Evolutionary conservation across 2,113 vertebrate species (phyloP).

Genomic region (Dolichallabes microphthalmus): DNA sequence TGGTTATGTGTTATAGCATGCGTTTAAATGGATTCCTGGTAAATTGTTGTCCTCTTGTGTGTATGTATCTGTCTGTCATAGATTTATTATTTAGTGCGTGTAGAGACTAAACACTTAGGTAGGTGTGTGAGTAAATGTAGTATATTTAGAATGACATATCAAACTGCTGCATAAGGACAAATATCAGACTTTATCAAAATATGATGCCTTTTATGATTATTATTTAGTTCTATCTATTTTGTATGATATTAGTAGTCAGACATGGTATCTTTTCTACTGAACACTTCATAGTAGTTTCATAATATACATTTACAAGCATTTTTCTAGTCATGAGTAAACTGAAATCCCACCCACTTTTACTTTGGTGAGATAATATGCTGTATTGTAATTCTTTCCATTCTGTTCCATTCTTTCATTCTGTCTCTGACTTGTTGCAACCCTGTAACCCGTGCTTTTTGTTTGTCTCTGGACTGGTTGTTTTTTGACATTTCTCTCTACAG

Average conservation of each 20-base stretch:
- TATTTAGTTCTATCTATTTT: background rate
- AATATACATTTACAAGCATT: background rate
- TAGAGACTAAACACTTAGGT: background rate
- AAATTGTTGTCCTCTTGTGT: constrained; percentile 77
- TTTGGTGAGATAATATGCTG: background rate
- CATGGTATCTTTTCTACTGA: background rate
- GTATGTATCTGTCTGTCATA: constrained; percentile 56
- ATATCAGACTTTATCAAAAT: background rate
- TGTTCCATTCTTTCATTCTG: background rate
- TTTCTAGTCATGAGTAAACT: background rate
- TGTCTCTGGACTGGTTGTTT: constrained; percentile 4
- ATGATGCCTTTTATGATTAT: background rate
- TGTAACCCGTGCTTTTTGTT: background rate
- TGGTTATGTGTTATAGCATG: no score
- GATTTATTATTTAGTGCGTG: constrained; percentile 31
- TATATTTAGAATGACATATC: background rate
- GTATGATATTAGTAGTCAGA: no score
- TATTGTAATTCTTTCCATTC: background rate
- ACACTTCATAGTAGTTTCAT: background rate
- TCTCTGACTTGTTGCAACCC: background rate
- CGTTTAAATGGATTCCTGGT: constrained; percentile 59
- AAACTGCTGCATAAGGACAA: background rate
- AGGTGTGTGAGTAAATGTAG: background rate
- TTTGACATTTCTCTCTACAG: constrained; percentile 21
- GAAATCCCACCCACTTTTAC: background rate